Evolutionary conservation across 1,140 invertebrate genomes (phyloP), one percentile per base, ranked within the genome.

Genomic region (Neodiprion pinetum): DNA sequence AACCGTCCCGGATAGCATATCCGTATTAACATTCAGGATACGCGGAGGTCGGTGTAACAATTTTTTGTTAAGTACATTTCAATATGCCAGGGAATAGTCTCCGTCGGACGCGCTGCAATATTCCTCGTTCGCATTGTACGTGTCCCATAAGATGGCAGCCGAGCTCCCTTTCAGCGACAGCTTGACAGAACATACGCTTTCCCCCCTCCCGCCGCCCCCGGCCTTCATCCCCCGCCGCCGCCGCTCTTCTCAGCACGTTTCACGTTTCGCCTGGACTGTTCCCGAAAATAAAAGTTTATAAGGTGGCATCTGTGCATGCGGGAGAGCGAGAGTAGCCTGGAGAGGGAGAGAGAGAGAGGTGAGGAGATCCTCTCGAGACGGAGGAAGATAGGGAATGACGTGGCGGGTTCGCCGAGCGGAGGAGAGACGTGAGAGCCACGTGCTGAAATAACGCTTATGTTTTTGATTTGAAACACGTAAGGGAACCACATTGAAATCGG

Each of bases 141-240:
- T 86, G 85, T 87, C 83, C 83, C 83, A 85, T 86, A 85, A 86
- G 85, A 86, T 87, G 85, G 84, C 85, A 87, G 85, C 74, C 81
- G 79, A 79, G 80, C 79, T 84, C 77, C 81, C 81, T 82, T 83
- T 84, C 80, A 85, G 84, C 85, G 85, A 87, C 85, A 87, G 85
- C 85, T 86, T 87, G 85, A 86, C 85, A 87, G 85, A 85, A 86
- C 83, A 87, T 86, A 86, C 83, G 80, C 83, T 81, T 80, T 47
- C 79, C 79, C 81, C 76, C 79, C 77, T 14, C 61, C 40, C 49
- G 75, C 75, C 72, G 67, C 70, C 28, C 48, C 75, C 69, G 53
- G 47, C 66, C 9, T 9, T 48, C 9, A 50, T 76, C 75, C n/a
- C 50, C 7, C 21, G 65, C 68, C 72, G 53, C 49, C 21, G 72